phyloP scores from a whole-genome alignment of 2,797 vertebrate species.

The Microchirus variegatus region DNA sequence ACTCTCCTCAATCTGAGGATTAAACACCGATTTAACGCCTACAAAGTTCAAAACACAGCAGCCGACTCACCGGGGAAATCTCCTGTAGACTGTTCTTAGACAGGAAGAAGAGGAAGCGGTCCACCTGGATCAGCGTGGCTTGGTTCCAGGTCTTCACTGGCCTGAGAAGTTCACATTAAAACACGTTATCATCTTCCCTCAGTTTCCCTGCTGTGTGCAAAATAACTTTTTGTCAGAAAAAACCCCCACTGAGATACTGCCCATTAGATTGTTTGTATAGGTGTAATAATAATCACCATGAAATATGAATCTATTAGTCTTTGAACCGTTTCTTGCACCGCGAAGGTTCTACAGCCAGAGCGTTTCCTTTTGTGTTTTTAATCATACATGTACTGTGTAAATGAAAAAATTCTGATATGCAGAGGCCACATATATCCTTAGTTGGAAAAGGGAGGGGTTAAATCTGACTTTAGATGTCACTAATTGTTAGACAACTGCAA shows the following conservation, averaged over 20 bases:
- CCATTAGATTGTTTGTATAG: too few species aligned
- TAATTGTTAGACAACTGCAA: too few species aligned
- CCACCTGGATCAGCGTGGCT: slow-evolving; percentile 75
- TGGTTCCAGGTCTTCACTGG: slow-evolving; percentile 74
- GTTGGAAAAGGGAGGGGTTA: too few species aligned
- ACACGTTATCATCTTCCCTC: neutral
- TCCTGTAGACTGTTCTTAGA: slow-evolving; percentile 64
- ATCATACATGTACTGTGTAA: too few species aligned
- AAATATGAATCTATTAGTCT: too few species aligned
- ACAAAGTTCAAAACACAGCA: neutral
- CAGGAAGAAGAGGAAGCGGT: slow-evolving; percentile 82
- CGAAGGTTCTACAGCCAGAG: too few species aligned
- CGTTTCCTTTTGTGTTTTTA: too few species aligned
- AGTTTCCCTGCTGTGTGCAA: neutral
- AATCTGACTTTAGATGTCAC: too few species aligned
- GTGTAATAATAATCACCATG: too few species aligned
- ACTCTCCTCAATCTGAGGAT: neutral
- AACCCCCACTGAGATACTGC: neutral
- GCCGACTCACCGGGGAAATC: slow-evolving; percentile 70
- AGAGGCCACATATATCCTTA: too few species aligned
- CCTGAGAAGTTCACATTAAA: slow-evolving; percentile 53
- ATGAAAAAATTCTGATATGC: too few species aligned
- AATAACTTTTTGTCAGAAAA: neutral
- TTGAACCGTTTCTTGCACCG: too few species aligned
- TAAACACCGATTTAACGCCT: neutral